These are phyloP conservation scores for Lacanobia oleracea DNA, from an alignment of 2,888 invertebrate genomes.

Conservation along the genomic window DNA sequence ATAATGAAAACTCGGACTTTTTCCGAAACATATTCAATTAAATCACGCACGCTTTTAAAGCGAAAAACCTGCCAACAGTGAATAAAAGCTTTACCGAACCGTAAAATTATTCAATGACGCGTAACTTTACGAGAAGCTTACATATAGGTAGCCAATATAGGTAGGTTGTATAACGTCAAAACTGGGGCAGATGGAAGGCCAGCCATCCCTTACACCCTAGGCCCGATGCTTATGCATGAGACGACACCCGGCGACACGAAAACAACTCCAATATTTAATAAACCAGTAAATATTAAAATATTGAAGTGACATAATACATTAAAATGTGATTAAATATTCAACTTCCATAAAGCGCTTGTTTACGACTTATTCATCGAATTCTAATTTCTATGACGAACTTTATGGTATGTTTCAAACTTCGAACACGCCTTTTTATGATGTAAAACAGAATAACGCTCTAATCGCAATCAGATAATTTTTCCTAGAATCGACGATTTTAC, in stretches of 20 bases:
- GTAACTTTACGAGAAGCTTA: conserved; percentile 42
- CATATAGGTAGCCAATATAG: conserved; percentile 15
- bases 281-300: conserved; percentile 37
- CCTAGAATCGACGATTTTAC: conserved; percentile 7
- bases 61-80: conserved; percentile 36
- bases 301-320: conserved; percentile 26
- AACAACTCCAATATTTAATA: conserved; percentile 62
- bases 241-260: conserved; percentile 62
- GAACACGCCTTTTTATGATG: conserved; percentile 17
- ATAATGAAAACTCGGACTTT: neutral
- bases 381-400: conserved; percentile 5
- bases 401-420: conserved; percentile 4
- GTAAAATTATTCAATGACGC: conserved; percentile 57
- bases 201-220: conserved; percentile 53
- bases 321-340: conserved; percentile 24
- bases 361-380: conserved; percentile 7
- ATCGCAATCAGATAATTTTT: conserved; percentile 20
- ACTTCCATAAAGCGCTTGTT: conserved; percentile 8
- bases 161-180: conserved; percentile 42
- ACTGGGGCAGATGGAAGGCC: conserved; percentile 59
- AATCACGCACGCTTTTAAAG: conserved; percentile 32
- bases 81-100: conserved; percentile 41
- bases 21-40: conserved; percentile 10
- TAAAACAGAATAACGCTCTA: conserved; percentile 6
- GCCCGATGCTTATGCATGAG: conserved; percentile 75